Base-by-base conservation (phyloP, 2,797 vertebrate genomes). In the Oreortyx pictus region DNA sequence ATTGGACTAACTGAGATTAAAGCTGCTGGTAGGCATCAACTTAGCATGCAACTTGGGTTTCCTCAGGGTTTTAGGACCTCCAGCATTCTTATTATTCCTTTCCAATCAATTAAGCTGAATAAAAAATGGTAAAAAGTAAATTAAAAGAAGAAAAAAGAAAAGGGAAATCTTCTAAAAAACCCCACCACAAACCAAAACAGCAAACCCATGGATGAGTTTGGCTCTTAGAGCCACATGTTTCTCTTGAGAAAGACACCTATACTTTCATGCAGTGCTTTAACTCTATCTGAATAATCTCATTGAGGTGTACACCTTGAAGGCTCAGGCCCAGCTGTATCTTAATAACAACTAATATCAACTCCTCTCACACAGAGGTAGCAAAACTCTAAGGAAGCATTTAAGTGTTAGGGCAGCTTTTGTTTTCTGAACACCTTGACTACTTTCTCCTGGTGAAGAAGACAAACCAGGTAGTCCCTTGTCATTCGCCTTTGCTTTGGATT, bases 11-110 rank as follows among this genome's bases (percentile, higher is more conserved):
- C 54, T 89, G 90, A 80, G 62, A 86, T 93, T 46, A 81, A 76
- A 96, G 76, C 93, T 96, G 93, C 94, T 94, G 88, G 47, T 77
- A 72, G 57, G 83, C 82, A 95, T n/a, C 47, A 82, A 74, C 35
- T 84, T 82, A 84, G 50, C 27, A 43, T 60, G 85, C 84, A 82
- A 57, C 47, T 85, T 79, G 41, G 7, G n/a, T 27, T 87, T 91
- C 70, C 81, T 82, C 60, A 31, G 71, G 84, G 74, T 78, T 80
- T 91, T 83, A 92, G 81, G 31, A 82, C 64, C 83, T 95, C 41
- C 20, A 37, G 86, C 25, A 14, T 86, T 82, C 65, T 41, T 66
- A 35, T 72, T 93, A 74, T 85, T 95, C 29, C 81, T 91, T 94
- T 90, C 46, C 39, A 76, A 78, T 82, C 59, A 64, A 70, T 89